A percentile compares a stretch with the other conserved stretches of the same genome.
These are phyloP conservation scores for Ethmia dodecea DNA, from an alignment of 2,888 invertebrate species.

Conservation along the genomic window DNA sequence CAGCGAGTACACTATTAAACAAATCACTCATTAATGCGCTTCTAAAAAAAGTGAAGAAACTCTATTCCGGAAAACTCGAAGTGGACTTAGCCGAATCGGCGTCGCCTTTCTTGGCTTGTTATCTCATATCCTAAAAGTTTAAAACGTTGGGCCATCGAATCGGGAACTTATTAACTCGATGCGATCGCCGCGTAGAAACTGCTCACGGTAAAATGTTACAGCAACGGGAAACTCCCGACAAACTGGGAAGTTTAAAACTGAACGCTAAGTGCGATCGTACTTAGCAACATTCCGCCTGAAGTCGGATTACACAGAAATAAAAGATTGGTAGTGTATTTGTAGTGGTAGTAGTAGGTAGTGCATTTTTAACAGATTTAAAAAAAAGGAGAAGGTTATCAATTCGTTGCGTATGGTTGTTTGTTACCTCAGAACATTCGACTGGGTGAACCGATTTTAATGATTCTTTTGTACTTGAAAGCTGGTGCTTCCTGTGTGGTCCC, in stretches of 20 bases:
- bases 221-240: constrained; percentile 62
- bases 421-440: no score
- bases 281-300: constrained; percentile 31
- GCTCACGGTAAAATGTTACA: constrained; percentile 72
- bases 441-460: no score
- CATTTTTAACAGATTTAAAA: no score
- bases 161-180: constrained; percentile 77
- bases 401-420: no score
- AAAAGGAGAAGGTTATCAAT: no score
- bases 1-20: no score
- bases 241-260: constrained; percentile 72
- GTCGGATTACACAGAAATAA: constrained; percentile 13
- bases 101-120: constrained; percentile 72
- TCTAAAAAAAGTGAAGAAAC: not conserved
- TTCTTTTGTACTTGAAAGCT: no score
- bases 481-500: no score
- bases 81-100: constrained; percentile 70
- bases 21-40: no score
- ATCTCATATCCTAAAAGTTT: constrained; percentile 77
- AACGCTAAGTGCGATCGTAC: constrained; percentile 66
- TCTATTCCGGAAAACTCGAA: constrained; percentile 25
- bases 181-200: constrained; percentile 70
- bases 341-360: no score
- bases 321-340: no score
- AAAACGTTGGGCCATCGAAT: constrained; percentile 73